Evolutionary conservation across 2,113 vertebrate species (phyloP).

Genomic region (Charadrius vociferus): DNA sequence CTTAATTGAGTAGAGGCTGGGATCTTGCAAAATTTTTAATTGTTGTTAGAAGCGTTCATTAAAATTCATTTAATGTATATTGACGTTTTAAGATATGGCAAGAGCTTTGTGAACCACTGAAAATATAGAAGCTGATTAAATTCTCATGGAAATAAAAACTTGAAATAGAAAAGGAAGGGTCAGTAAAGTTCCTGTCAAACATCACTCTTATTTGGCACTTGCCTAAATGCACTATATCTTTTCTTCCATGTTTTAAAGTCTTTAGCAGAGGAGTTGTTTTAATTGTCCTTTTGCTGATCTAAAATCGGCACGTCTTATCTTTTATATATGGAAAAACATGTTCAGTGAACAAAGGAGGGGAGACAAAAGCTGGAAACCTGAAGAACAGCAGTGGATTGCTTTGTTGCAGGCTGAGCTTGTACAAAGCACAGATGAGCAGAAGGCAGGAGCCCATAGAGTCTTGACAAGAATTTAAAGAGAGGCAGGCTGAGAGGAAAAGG

Average conservation of each 20-base stretch:
- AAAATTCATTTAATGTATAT: background rate
- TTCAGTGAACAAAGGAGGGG: background rate
- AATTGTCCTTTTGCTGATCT: background rate
- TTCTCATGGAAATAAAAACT: background rate
- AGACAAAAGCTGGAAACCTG: background rate
- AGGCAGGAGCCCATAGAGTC: background rate
- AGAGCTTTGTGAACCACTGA: background rate
- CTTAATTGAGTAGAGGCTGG: background rate
- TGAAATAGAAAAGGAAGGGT: background rate
- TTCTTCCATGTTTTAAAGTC: background rate
- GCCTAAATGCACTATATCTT: background rate
- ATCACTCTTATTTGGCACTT: background rate
- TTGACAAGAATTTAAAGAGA: conserved; percentile 3
- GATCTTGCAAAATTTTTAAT: background rate
- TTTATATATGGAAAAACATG: background rate
- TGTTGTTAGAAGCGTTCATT: background rate
- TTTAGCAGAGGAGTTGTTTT: background rate
- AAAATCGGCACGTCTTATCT: background rate
- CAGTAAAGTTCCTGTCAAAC: background rate
- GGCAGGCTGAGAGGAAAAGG: background rate
- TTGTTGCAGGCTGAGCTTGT: background rate
- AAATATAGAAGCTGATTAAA: background rate
- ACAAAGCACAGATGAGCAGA: background rate
- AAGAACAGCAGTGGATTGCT: background rate
- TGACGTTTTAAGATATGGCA: background rate